Evolutionary conservation across 2,888 invertebrate genomes (phyloP), one percentile per base, ranked within the genome.

Genomic region (Anorthoa munda): DNA sequence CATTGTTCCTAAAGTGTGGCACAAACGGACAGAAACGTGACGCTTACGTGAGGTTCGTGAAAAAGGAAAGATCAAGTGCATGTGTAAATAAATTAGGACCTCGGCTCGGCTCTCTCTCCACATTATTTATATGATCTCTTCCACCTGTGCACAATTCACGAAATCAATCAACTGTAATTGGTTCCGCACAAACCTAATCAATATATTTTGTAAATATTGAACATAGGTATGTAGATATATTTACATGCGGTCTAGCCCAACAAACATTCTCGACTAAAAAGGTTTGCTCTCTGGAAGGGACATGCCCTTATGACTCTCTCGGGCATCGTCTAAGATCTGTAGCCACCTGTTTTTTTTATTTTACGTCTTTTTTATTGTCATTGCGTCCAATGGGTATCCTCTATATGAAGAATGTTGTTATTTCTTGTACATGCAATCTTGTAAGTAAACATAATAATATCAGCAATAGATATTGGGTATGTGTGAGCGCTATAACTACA

Each of bases 331-430:
- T 82, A 77, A 88, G 86, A 87, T 88, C 85, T 90, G 89, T 87
- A 90, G 86, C 89, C 89, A 91, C 92, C 91, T 91, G 91, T 89
- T 90, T 91, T 90, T 88, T 87, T 68, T 75, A 79, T 89, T 89
- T 88, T 86, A 82, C 88, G 86, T 89, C 84, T 84, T 83, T 90
- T 92, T 91, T 92, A 91, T 90, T 87, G 87, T 87, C 88, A 88
- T 88, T 89, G 87, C 87, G 83, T 84, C 83, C 82, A 69, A 82
- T 72, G 71, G 77, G 81, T 75, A 66, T 76, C 39, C 39, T 39
- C 67, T 71, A 79, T 80, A 75, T 83, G 86, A 83, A 79, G 79
- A 67, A 70, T 70, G 23, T 66, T 69, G 39, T 63, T 70, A 56
- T 71, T 72, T 63, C 46, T 55, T 69, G 58, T 68, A 63, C 46